These are phyloP conservation scores for Dendrolimus punctatus DNA, from an alignment of 1,140 invertebrate species.

Conservation along the genomic window DNA sequence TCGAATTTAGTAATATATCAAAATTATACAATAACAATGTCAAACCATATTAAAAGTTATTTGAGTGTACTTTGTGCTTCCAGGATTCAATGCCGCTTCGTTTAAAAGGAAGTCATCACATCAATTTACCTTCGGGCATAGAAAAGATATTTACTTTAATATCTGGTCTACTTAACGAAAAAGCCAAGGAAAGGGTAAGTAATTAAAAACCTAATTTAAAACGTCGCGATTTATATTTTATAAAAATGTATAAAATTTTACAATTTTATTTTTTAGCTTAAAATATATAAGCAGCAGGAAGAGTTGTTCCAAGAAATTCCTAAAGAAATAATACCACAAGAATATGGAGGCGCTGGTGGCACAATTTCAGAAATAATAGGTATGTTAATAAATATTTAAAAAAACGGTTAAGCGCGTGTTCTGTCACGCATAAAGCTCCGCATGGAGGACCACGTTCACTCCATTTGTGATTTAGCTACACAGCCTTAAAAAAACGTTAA, in stretches of 20 bases:
- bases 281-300: slow-evolving; percentile 42
- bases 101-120: slow-evolving; percentile 58
- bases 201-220: slow-evolving; percentile 5
- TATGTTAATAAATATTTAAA: slow-evolving; percentile 11
- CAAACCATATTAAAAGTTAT: neutral
- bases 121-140: slow-evolving; percentile 50
- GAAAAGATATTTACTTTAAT: slow-evolving; percentile 50
- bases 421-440: no score
- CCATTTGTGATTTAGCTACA: no score
- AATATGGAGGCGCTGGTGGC: slow-evolving; percentile 47
- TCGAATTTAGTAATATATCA: no score
- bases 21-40: no score
- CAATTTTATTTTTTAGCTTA: slow-evolving; percentile 32
- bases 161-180: slow-evolving; percentile 44
- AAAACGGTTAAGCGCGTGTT: neutral
- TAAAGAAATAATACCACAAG: slow-evolving; percentile 43
- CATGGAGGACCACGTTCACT: neutral
- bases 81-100: slow-evolving; percentile 59
- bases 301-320: slow-evolving; percentile 41
- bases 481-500: no score
- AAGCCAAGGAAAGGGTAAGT: slow-evolving; percentile 50
- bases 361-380: slow-evolving; percentile 37
- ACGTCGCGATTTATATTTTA: neutral
- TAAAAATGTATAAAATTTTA: slow-evolving; percentile 2
- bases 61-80: slow-evolving; percentile 15